Percentiles rank a stretch among this genome's conserved stretches.
These are phyloP conservation scores for Oscheius sp. DNA, from an alignment of 1,140 invertebrate species.

Conservation along the genomic window DNA sequence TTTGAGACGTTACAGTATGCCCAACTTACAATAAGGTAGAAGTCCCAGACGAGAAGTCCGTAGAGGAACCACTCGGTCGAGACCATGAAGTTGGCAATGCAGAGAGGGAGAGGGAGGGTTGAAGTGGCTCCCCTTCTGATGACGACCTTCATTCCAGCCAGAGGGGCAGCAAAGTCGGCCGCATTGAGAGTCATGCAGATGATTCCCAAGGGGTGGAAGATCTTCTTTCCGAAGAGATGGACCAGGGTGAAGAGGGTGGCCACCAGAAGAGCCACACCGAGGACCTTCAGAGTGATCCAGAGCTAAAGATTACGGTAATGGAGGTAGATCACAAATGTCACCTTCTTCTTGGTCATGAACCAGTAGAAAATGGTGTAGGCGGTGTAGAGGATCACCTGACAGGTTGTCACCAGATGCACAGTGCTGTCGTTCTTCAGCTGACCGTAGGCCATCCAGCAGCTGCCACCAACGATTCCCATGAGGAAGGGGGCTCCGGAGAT, in stretches of 20 bases:
- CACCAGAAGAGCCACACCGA: slow-evolving; percentile 47
- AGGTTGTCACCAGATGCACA: slow-evolving; percentile 52
- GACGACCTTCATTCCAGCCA: slow-evolving; percentile 55
- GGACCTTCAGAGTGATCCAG: slow-evolving; percentile 56
- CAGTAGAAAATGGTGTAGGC: slow-evolving; percentile 57
- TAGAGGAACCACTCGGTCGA: slow-evolving; percentile 60
- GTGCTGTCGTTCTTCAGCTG: slow-evolving; percentile 54
- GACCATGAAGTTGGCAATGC: slow-evolving; percentile 61
- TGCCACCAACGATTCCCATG: slow-evolving; percentile 59
- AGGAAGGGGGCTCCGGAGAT: slow-evolving; percentile 59
- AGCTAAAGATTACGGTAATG: slow-evolving; percentile 44
- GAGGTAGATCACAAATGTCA: slow-evolving; percentile 1
- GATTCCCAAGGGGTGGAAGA: slow-evolving; percentile 59
- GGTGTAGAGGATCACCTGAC: slow-evolving; percentile 51
- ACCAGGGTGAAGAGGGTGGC: slow-evolving; percentile 39
- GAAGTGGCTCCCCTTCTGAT: slow-evolving; percentile 59
- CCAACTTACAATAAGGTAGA: slow-evolving; percentile 58
- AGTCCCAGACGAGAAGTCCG: slow-evolving; percentile 53
- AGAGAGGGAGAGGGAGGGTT: slow-evolving; percentile 58
- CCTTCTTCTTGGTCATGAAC: slow-evolving; percentile 61
- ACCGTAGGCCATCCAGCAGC: slow-evolving; percentile 58
- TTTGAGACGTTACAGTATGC: slow-evolving; percentile 15
- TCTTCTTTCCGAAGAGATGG: slow-evolving; percentile 56
- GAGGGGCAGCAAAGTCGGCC: slow-evolving; percentile 57
- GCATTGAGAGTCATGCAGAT: slow-evolving; percentile 58